Evolutionary conservation across 1,140 invertebrate genomes (phyloP), one percentile per base, ranked within the genome.

Genomic region (Drosophila kohkoa): DNA sequence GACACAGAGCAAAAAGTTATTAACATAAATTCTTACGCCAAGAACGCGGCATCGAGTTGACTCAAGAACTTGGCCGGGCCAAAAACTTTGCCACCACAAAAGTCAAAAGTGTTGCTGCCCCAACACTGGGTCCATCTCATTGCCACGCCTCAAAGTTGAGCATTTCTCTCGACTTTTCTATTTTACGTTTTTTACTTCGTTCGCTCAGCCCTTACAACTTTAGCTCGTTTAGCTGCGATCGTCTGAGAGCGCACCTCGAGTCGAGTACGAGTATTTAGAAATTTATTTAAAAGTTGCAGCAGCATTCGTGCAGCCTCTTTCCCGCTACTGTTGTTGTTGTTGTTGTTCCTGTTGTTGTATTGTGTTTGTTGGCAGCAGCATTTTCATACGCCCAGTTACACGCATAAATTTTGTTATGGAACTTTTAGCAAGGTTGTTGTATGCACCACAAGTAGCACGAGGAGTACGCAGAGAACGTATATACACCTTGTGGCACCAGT

Each of bases 321-420:
- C 3, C 20, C 20, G 20, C 3, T 25, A 3, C 20, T 35, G 43
- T 55, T 65, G 43, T 15, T 15, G 15, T 15, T 77, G 59, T 70
- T 82, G 62, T 51, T 51, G 55, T 11, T 16, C 13, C 8, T 68
- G 30, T 48, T 70, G 57, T 15, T 70, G 48, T 25, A 3, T 25
- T 25, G 20, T 25, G 20, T 25, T 25, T 63, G 13, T 48, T 41
- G 32, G 48, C 67, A 25, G 32, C 38, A 30, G 38, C 66, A 73
- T 86, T 86, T 85, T 85, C 77, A 51, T 82, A 82, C 83, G 83
- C 83, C 83, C 82, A 82, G 82, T 88, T 88, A 88, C 83, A 86
- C 83, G 83, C 82, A 87, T 87, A 87, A 88, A 87, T 87, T 88
- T 75, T 87, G 79, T 88, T 87, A 88, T 87, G 72, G 58, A 87